A percentile compares a stretch with the other conserved stretches of the same genome.
phyloP scores from a whole-genome alignment of 2,113 vertebrate genomes.

The Myotis yumanensis region DNA sequence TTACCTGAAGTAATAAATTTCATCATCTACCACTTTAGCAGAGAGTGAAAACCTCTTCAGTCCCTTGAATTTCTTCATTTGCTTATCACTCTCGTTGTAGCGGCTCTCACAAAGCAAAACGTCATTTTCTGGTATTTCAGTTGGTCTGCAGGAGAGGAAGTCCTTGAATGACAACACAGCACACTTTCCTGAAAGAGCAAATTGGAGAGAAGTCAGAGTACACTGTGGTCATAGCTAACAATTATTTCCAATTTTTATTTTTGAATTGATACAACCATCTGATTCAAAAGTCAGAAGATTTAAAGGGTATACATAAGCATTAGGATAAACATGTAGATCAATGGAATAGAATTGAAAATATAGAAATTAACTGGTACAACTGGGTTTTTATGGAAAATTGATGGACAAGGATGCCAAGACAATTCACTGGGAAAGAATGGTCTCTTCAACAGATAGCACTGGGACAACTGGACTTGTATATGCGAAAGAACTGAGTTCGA shows the following conservation, averaged over 20 bases:
- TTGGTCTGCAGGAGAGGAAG: slow-evolving; percentile 96
- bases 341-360: not conserved
- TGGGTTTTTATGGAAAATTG: not conserved
- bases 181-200: slow-evolving; percentile 92
- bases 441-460: not conserved
- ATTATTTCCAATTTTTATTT: slow-evolving; percentile 28
- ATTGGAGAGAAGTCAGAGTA: slow-evolving; percentile 59
- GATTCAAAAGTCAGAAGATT: slow-evolving; percentile 42
- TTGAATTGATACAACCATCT: slow-evolving; percentile 25
- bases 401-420: not conserved
- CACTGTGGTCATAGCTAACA: not conserved
- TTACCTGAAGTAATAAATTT: slow-evolving; percentile 98
- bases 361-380: slow-evolving; percentile 5
- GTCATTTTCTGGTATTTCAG: slow-evolving; percentile 95
- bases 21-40: slow-evolving; percentile 98
- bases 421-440: not conserved
- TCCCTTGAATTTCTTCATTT: slow-evolving; percentile 99
- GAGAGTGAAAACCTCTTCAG: slow-evolving; percentile 98
- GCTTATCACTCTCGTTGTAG: slow-evolving; percentile 98
- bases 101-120: slow-evolving; percentile 98
- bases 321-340: not conserved
- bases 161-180: slow-evolving; percentile 97
- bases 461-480: slow-evolving; percentile 31
- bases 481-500: slow-evolving; percentile 7
- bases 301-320: not conserved